A percentile compares a stretch with the other conserved stretches of the same genome.
Conservation (phyloP, 2,113 vertebrate species). For the Telmatochromis sp. region DNA sequence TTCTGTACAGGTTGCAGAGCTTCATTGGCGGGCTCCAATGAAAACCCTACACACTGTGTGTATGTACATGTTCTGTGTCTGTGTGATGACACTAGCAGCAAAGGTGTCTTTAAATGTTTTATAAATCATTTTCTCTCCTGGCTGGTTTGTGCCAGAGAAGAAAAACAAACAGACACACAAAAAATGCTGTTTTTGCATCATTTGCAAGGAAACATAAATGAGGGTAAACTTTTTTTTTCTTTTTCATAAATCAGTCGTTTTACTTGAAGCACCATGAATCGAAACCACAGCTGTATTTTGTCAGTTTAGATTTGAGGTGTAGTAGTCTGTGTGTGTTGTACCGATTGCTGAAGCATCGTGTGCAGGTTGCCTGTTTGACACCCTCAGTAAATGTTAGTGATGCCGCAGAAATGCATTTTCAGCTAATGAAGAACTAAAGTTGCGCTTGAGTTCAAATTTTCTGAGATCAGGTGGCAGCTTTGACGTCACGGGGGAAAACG, state of each 20-base stretch:
- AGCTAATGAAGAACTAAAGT: background rate
- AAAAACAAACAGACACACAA: background rate
- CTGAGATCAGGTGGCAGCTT: background rate
- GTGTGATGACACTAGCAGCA: background rate
- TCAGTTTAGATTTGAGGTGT: constrained; percentile 25
- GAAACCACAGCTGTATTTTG: constrained; percentile 50
- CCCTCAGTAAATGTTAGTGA: constrained; percentile 57
- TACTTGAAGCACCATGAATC: constrained; percentile 69
- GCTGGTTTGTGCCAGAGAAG: constrained; percentile 41
- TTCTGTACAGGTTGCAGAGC: constrained; percentile 77
- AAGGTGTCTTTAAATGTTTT: constrained; percentile 46
- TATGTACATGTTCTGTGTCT: background rate
- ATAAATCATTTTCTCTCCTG: constrained; percentile 32
- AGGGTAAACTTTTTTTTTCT: background rate
- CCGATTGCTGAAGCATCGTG: constrained; percentile 49
- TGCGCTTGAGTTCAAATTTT: background rate
- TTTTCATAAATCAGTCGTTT: constrained; percentile 43
- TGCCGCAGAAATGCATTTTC: background rate
- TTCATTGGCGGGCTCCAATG: constrained; percentile 78
- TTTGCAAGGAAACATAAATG: constrained; percentile 25
- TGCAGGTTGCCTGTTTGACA: constrained; percentile 34
- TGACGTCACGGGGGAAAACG: background rate
- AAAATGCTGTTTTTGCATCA: background rate
- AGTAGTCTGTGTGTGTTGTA: background rate
- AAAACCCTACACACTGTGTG: constrained; percentile 53